A percentile compares a stretch with the other conserved stretches of the same genome.
Conservation (phyloP, 2,113 vertebrate genomes). For the Trogon surrucura region DNA sequence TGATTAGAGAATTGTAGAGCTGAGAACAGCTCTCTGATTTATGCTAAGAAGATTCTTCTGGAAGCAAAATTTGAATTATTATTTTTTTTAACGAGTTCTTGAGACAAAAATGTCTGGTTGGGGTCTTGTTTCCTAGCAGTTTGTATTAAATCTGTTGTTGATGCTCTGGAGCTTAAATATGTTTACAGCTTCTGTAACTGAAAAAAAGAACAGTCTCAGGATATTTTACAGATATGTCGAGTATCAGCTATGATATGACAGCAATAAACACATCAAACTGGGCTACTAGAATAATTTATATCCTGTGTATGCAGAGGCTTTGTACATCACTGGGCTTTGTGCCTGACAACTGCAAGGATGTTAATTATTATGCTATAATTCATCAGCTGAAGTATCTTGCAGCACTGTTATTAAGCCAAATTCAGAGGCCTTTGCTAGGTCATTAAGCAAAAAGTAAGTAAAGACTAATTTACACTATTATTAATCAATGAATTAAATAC, state of each 20-base stretch:
- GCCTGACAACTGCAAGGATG: constrained; percentile 48
- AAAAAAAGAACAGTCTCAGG: not conserved
- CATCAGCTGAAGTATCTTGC: constrained; percentile 45
- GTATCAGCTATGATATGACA: not conserved
- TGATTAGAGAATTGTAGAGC: not conserved
- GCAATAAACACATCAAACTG: not conserved
- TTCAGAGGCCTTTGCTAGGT: constrained; percentile 9
- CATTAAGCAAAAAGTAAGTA: constrained; percentile 35
- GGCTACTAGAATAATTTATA: constrained; percentile 14
- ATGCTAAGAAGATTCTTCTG: not conserved
- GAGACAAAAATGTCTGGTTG: not conserved
- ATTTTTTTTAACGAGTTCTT: constrained; percentile 1
- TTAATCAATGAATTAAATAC: constrained; percentile 6
- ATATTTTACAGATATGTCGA: not conserved
- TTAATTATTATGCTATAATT: constrained; percentile 60
- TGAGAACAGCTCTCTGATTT: not conserved
- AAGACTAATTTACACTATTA: not conserved
- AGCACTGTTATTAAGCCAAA: constrained; percentile 34
- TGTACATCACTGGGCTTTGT: constrained; percentile 29
- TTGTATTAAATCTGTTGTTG: not conserved
- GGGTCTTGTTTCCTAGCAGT: not conserved
- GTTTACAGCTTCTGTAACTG: not conserved
- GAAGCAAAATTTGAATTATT: not conserved
- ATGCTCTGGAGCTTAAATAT: not conserved
- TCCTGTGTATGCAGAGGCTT: not conserved